phyloP scores from a whole-genome alignment of 1,140 invertebrate genomes.

The Scylla paramamosain region DNA sequence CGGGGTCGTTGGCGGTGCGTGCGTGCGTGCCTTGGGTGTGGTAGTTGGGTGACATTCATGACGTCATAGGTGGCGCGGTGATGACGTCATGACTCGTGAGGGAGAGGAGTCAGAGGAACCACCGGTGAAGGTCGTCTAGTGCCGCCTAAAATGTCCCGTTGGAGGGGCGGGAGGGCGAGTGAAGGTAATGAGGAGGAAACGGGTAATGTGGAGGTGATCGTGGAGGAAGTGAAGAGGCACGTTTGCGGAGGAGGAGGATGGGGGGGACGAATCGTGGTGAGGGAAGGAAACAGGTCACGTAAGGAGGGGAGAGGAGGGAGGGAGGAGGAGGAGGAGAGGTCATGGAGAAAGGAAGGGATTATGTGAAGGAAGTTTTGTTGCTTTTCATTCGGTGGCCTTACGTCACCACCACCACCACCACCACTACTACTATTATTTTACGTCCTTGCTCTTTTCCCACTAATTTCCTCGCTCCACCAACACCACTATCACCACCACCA shows the following conservation, averaged over 20 bases:
- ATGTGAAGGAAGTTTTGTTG: neutral
- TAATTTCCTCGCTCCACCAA: neutral
- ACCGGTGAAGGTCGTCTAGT: neutral
- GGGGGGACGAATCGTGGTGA: neutral
- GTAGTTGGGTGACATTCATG: no score
- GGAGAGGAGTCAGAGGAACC: neutral
- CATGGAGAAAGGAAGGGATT: neutral
- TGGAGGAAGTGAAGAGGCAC: neutral
- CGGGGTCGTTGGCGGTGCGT: neutral
- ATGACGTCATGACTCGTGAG: slow-evolving; percentile 1
- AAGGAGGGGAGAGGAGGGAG: neutral
- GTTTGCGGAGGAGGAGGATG: neutral
- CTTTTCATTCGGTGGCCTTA: neutral
- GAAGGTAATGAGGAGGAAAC: slow-evolving; percentile 6
- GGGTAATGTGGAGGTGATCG: neutral
- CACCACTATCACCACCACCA: slow-evolving; percentile 6
- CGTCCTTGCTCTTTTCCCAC: neutral
- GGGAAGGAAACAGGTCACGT: neutral
- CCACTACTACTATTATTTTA: neutral
- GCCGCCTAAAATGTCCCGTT: neutral
- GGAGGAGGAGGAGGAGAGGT: neutral
- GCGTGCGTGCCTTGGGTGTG: neutral
- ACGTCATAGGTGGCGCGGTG: neutral
- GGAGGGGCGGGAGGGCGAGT: neutral
- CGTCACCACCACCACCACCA: neutral